Evolutionary conservation across 2,888 invertebrate genomes (phyloP), one percentile per base, ranked within the genome.

Genomic region (Epicampocera succincta): DNA sequence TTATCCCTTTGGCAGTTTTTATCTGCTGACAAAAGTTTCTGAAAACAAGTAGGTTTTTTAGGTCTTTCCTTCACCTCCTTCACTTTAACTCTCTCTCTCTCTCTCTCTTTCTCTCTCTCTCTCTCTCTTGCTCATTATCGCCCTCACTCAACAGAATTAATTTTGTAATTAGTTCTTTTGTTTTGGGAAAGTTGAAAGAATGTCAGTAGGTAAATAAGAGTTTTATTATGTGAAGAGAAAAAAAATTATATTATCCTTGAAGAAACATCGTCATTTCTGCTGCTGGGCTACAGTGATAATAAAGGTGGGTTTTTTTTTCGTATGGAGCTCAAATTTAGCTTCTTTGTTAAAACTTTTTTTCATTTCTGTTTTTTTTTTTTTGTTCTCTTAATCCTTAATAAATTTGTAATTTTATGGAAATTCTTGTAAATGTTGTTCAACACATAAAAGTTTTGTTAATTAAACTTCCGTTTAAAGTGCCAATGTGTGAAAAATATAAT

Each of bases 91-190:
- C 1, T 33, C 8, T n/a, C n/a, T n/a, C n/a, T n/a, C n/a, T n/a
- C n/a, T n/a, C 8, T 33, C 33, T 33, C 8, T 33, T 9, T 33
- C 5, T 8, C 33, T 33, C 6, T 33, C 33, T 33, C 8, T 33
- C 33, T 33, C 33, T 33, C 1, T 8, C 25, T 25, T 25, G 3
- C 8, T 33, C 8, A 8, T 9, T 33, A 1, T 33, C 29, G 3
- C 3, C 8, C 33, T 40, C 17, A 25, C 52, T 12, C 42, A 69
- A 19, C 75, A 86, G 87, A 87, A 88, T 88, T 89, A 89, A 88
- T 87, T 88, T 89, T 88, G 87, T 88, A 88, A 88, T 88, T 88
- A 88, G 87, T 87, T 88, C 85, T 86, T 87, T 88, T 88, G 87
- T 88, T 86, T 85, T 85, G 3, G 8, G 1, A 19, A 12, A 65